phyloP scores from a whole-genome alignment of 92 coral and sea anemone genomes.

The Desmophyllum pertusum region DNA sequence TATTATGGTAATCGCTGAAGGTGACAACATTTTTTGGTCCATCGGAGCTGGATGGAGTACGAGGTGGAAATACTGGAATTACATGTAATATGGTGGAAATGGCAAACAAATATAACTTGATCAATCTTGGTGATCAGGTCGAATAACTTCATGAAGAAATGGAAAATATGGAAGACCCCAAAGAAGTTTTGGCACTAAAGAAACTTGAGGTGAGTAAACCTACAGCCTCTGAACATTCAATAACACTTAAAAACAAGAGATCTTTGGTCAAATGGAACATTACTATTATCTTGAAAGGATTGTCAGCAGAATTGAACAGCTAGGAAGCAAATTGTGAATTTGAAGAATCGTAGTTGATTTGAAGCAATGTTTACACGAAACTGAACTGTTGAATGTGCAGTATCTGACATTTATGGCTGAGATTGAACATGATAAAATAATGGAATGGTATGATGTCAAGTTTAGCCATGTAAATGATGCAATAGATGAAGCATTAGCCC shows the following conservation, averaged over 20 bases:
- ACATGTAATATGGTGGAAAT: background rate
- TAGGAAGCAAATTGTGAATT: background rate
- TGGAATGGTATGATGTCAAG: slow-evolving; percentile 8
- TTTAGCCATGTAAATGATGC: slow-evolving; percentile 1
- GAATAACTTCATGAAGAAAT: background rate
- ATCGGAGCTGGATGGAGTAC: too few species aligned
- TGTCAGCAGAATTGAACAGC: background rate
- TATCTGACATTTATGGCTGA: slow-evolving; percentile 1
- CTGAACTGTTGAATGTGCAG: background rate
- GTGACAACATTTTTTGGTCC: too few species aligned
- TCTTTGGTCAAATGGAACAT: background rate
- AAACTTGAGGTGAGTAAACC: background rate
- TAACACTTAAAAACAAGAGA: slow-evolving; percentile 9
- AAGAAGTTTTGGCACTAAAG: background rate
- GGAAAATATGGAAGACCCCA: background rate
- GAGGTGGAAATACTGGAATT: too few species aligned
- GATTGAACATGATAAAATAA: slow-evolving; percentile 4
- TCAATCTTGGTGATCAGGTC: background rate
- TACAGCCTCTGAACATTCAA: background rate
- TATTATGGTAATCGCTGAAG: too few species aligned
- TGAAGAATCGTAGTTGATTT: slow-evolving; percentile 2
- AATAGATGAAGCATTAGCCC: background rate
- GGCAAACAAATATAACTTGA: background rate
- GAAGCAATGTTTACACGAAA: slow-evolving; percentile 2
- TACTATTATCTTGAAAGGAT: background rate